A percentile compares a stretch with the other conserved stretches of the same genome.
Conservation (phyloP, 37 sponge, comb jelly and placozoan genomes). For the Hormiphora californensis region DNA sequence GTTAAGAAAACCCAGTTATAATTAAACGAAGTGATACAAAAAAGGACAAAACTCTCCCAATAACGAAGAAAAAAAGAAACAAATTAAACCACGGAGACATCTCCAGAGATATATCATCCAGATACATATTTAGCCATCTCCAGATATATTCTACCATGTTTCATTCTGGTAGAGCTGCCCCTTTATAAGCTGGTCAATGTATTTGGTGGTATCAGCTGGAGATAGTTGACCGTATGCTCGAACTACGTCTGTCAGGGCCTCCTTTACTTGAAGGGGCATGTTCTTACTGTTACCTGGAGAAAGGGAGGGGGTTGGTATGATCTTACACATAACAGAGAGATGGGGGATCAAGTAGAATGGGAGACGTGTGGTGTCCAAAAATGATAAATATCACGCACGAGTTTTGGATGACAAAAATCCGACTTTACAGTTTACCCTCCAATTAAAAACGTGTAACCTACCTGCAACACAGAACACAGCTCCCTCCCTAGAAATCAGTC, state of each 20-base stretch:
- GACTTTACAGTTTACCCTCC: neutral
- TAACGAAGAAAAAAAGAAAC: too few relatives aligned
- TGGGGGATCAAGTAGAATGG: neutral
- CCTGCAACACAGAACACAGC: conserved; percentile 87
- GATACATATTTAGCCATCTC: too few relatives aligned
- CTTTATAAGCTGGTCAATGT: neutral
- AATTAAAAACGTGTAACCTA: neutral
- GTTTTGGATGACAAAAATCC: too few relatives aligned
- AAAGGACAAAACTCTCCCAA: neutral
- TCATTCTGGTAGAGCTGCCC: conserved; percentile 21
- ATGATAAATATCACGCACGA: too few relatives aligned
- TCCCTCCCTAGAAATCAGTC: conserved; percentile 57
- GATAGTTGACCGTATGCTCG: conserved; percentile 3
- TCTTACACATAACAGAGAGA: neutral
- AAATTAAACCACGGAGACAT: too few relatives aligned
- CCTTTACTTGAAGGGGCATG: conserved; percentile 48
- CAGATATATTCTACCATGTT: conserved; percentile 23
- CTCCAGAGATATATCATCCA: too few relatives aligned
- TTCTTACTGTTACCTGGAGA: conserved; percentile 41
- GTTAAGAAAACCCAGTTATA: neutral
- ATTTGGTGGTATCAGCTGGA: neutral
- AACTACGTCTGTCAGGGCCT: neutral
- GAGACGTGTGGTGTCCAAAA: too few relatives aligned
- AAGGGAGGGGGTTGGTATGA: neutral
- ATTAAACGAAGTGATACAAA: neutral